Base-by-base conservation (phyloP, 2,113 vertebrate genomes). In the Charina bottae region DNA sequence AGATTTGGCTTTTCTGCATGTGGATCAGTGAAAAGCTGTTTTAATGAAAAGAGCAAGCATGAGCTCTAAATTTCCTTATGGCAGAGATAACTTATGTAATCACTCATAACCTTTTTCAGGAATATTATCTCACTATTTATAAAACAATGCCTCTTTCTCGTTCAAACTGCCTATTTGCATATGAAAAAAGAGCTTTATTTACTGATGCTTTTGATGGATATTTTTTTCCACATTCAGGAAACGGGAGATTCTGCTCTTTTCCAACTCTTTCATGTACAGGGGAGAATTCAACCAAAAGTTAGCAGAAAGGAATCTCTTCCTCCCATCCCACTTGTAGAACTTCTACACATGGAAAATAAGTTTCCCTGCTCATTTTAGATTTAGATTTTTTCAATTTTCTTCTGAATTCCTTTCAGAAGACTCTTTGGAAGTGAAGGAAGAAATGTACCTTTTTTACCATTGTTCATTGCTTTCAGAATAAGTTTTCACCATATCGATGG, bases 111-210 rank as follows among this genome's bases (percentile, higher is more conserved):
- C 98, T 98, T 98, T 98, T 96, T 97, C 96, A 95, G 97, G 97
- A 98, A 98, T 97, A 97, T 98, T 98, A 98, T 98, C 98, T 97
- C 96, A 92, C 97, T 97, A 90, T 97, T 98, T 98, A 97, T 97
- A 98, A 98, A 98, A 98, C 98, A 98, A 98, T 98, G 97, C 96
- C 96, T 97, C 96, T 91, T 90, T 97, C 97, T 97, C 96, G 96
- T 97, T 96, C 92, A 89, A 95, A 97, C 95, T 94, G 95, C 86
- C 78, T 68, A 98, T 98, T 98, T 98, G 95, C 98, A 98, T 98
- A 98, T 98, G 98, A 98, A 98, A 98, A 92, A 98, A 97, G 96
- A 93, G 87, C 37, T 95, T 95, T 97, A 95, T 97, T 98, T 98
- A 97, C 96, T 97, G 97, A 98, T 97, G 97, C 94, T 90, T 97